Percentiles rank a stretch among this genome's conserved stretches.
Conservation (phyloP, 2,797 vertebrate species). For the Gymnothorax javanicus region DNA sequence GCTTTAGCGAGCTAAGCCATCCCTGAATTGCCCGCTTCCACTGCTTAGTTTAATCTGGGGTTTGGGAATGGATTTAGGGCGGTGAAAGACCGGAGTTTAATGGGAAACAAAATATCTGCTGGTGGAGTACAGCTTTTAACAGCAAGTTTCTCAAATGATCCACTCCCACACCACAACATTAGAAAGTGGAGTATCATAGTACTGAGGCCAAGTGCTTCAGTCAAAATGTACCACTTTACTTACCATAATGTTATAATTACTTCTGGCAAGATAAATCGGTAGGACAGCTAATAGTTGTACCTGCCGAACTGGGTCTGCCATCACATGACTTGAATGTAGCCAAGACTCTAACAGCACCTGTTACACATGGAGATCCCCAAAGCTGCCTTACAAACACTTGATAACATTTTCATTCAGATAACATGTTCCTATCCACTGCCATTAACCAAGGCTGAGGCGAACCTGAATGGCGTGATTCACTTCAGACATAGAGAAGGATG, state of each 20-base stretch:
- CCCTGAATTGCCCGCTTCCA: neutral
- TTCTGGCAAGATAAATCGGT: neutral
- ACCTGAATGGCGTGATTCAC: neutral
- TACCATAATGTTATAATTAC: neutral
- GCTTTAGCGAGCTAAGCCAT: neutral
- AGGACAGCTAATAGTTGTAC: neutral
- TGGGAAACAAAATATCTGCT: neutral
- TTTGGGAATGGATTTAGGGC: neutral
- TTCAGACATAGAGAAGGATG: neutral
- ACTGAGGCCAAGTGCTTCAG: neutral
- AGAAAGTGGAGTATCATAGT: neutral
- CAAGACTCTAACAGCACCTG: neutral
- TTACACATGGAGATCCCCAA: neutral
- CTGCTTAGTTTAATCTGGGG: conserved; percentile 13
- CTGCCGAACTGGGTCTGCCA: neutral
- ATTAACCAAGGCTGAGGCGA: neutral
- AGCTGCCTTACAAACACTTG: neutral
- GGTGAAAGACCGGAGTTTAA: neutral
- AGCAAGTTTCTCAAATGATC: neutral
- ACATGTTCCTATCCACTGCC: neutral
- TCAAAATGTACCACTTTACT: neutral
- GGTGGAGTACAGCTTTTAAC: neutral
- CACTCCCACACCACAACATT: neutral
- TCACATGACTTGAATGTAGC: neutral
- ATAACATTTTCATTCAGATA: neutral